Conservation (phyloP, 2,113 vertebrate species). For the Microtus pennsylvanicus region DNA sequence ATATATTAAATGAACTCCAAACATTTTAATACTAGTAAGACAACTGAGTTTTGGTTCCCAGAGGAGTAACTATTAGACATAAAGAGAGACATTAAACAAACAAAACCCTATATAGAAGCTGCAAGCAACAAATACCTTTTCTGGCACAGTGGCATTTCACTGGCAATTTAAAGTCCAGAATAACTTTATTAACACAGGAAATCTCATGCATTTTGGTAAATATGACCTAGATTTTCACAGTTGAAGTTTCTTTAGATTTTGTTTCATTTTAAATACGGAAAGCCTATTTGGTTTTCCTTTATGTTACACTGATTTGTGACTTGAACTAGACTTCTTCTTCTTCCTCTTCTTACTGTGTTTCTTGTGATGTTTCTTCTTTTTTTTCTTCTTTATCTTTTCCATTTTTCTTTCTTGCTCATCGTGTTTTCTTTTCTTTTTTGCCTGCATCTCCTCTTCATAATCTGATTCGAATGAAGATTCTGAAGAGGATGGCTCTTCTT, state of each 20-base stretch:
- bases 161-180: constrained; percentile 48
- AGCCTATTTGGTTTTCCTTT: constrained; percentile 4
- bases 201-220: constrained; percentile 86
- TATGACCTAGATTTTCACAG: constrained; percentile 84
- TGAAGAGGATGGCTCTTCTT: constrained; percentile 86
- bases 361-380: constrained; percentile 96
- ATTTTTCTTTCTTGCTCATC: constrained; percentile 90
- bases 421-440: constrained; percentile 92
- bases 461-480: constrained; percentile 89
- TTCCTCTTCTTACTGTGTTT: constrained; percentile 95
- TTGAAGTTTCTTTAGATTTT: constrained; percentile 84
- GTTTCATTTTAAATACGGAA: constrained; percentile 71
- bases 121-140: constrained; percentile 83
- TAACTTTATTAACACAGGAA: constrained; percentile 79
- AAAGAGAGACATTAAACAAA: constrained; percentile 25
- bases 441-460: constrained; percentile 89
- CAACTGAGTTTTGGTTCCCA: constrained; percentile 61
- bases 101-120: constrained; percentile 73
- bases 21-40: constrained; percentile 79
- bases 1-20: constrained; percentile 69
- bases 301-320: constrained; percentile 88
- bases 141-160: constrained; percentile 80
- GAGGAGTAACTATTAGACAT: constrained; percentile 55
- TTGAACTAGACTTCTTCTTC: constrained; percentile 91
- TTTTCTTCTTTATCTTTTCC: constrained; percentile 91